Base-by-base conservation (phyloP, 2,888 invertebrate genomes). In the Falcaria lacertinaria region DNA sequence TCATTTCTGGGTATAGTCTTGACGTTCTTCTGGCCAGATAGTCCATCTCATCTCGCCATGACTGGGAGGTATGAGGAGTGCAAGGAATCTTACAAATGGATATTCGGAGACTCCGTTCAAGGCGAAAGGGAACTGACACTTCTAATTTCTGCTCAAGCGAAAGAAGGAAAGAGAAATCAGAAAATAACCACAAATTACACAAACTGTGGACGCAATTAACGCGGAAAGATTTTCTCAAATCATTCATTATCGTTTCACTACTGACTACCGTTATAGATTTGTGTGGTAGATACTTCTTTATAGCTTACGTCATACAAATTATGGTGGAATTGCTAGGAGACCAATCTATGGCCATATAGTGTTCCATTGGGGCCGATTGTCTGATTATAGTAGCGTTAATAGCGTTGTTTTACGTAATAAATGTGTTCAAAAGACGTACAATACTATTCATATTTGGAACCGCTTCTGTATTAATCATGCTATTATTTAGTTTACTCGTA, bases 21-120 rank as follows among this genome's bases (percentile, higher is more conserved):
- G 15, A 62, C 68, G 0, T 41, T 57, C 0, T 57, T 63, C n/a
- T 77, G 74, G 68, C 63, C 65, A 0, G 78, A 77, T 41, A 77
- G 75, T 32, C 77, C 76, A 1, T 57, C 66, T 0, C 66, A 50
- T 42, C 53, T 68, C 11, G 78, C 73, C 0, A 47, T 69, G 47
- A 72, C 59, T 43, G 74, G 73, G 1, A 57, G 56, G 17, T 71
- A 60, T 44, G 51, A 52, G 2, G 71, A 74, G 11, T 74, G 70
- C 39, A 49, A 62, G 16, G 48, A 57, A 39, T 54, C 73, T 0
- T 70, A 64, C 39, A 40, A 42, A 2, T 77, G 68, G 64, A 44
- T 75, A 0, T 41, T 67, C 17, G 77, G 72, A 16, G 45, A 54
- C 16, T 49, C 58, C 2, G 19, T 17, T 0, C 44, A 57, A 11